Percentiles rank a stretch among this genome's conserved stretches.
These are phyloP conservation scores for Drosophila austrosaltans DNA, from an alignment of 2,888 invertebrate genomes.

Conservation along the genomic window DNA sequence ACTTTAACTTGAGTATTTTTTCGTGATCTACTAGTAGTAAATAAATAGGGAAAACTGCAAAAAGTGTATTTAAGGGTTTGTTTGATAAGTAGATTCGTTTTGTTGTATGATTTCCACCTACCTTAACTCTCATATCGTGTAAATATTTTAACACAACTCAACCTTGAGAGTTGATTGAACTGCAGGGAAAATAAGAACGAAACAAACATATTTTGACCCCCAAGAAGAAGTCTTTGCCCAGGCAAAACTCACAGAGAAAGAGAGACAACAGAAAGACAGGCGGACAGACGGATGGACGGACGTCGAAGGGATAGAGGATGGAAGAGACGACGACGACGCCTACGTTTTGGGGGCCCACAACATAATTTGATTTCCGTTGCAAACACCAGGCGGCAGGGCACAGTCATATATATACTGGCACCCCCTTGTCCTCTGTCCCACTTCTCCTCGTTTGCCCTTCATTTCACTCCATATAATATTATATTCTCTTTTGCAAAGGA, in stretches of 20 bases:
- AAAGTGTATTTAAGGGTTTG: no score
- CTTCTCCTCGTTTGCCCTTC: slow-evolving; percentile 32
- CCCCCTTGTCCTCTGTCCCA: slow-evolving; percentile 11
- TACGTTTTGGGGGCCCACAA: slow-evolving; percentile 38
- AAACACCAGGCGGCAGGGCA: slow-evolving; percentile 10
- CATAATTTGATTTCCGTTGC: slow-evolving; percentile 65
- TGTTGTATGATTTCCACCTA: not conserved
- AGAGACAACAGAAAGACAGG: not conserved
- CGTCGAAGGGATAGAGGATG: not conserved
- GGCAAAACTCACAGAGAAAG: not conserved
- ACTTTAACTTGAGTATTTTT: no score
- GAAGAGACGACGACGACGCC: slow-evolving; percentile 28
- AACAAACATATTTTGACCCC: slow-evolving; percentile 69
- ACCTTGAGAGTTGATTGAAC: slow-evolving; percentile 78
- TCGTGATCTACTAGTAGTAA: no score
- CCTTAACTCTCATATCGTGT: not conserved
- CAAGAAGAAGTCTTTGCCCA: slow-evolving; percentile 28
- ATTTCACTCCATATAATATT: slow-evolving; percentile 27
- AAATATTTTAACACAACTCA: slow-evolving; percentile 35
- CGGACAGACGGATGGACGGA: not conserved
- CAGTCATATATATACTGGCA: not conserved
- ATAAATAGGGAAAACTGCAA: no score
- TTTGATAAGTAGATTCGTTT: not conserved
- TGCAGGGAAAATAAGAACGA: slow-evolving; percentile 25
- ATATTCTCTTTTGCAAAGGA: slow-evolving; percentile 32